phyloP scores from a whole-genome alignment of 2,113 vertebrate genomes.

The Hippocampus guttulatus region DNA sequence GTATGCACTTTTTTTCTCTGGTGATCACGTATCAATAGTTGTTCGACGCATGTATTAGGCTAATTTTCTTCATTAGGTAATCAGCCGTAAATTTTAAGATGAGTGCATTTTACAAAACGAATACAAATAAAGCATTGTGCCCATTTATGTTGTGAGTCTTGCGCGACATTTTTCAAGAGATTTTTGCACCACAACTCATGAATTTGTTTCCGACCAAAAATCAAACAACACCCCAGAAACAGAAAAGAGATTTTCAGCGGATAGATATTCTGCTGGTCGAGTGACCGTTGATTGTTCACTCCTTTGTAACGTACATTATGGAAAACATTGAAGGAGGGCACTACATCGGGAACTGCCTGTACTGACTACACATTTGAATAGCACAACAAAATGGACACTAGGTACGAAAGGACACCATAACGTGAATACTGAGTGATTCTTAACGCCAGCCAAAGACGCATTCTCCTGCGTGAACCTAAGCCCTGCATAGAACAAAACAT shows the following conservation, averaged over 20 bases:
- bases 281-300: not conserved
- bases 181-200: not conserved
- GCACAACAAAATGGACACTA: not conserved
- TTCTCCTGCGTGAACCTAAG: not conserved
- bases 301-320: not conserved
- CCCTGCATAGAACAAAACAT: constrained; percentile 13
- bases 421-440: not conserved
- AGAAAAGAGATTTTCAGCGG: too few species aligned
- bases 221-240: not conserved
- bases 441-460: not conserved
- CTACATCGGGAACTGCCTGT: not conserved
- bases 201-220: not conserved
- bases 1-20: not conserved
- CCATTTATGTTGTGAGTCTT: not conserved
- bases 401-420: not conserved
- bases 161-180: not conserved
- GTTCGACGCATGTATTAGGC: not conserved
- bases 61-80: not conserved
- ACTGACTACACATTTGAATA: not conserved
- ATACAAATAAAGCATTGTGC: not conserved
- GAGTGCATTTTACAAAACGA: not conserved
- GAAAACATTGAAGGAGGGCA: not conserved
- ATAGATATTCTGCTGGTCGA: too few species aligned
- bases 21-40: not conserved
- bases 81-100: not conserved